phyloP scores from a whole-genome alignment of 2,797 vertebrate species.

The Anabacerthia variegaticeps region DNA sequence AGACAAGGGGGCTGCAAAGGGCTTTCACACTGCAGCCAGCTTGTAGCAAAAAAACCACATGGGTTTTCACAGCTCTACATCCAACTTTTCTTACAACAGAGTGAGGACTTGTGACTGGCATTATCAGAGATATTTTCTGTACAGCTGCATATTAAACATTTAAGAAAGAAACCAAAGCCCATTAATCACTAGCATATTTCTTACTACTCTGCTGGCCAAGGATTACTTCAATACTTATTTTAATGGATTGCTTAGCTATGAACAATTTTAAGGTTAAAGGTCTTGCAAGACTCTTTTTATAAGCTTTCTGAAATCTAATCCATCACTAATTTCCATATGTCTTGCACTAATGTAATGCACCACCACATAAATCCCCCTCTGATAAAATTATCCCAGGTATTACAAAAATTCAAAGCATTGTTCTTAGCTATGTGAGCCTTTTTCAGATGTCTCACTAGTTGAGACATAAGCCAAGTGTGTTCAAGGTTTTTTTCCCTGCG shows the following conservation, averaged over 20 bases:
- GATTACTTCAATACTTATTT: slow-evolving; percentile 26
- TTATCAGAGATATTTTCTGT: neutral
- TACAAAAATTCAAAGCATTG: slow-evolving; percentile 27
- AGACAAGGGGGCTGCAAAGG: neutral
- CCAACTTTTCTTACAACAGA: neutral
- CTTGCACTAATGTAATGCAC: slow-evolving; percentile 39
- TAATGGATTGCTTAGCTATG: slow-evolving; percentile 28
- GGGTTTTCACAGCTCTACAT: neutral
- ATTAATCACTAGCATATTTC: slow-evolving; percentile 6
- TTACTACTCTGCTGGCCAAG: neutral
- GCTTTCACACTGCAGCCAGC: neutral
- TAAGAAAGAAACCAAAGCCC: neutral
- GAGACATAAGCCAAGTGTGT: neutral
- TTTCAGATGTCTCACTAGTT: neutral
- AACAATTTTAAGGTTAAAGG: slow-evolving; percentile 36
- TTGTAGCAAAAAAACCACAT: neutral
- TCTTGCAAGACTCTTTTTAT: slow-evolving; percentile 28
- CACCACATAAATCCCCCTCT: slow-evolving; percentile 5
- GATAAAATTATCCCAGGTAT: slow-evolving; percentile 29
- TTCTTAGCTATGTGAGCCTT: neutral
- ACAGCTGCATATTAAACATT: neutral
- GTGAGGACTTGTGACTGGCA: neutral
- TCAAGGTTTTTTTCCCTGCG: neutral
- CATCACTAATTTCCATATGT: slow-evolving; percentile 28
- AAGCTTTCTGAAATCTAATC: slow-evolving; percentile 51